Conservation (phyloP, 2,888 invertebrate genomes). For the Hydrotaea diabolus region DNA sequence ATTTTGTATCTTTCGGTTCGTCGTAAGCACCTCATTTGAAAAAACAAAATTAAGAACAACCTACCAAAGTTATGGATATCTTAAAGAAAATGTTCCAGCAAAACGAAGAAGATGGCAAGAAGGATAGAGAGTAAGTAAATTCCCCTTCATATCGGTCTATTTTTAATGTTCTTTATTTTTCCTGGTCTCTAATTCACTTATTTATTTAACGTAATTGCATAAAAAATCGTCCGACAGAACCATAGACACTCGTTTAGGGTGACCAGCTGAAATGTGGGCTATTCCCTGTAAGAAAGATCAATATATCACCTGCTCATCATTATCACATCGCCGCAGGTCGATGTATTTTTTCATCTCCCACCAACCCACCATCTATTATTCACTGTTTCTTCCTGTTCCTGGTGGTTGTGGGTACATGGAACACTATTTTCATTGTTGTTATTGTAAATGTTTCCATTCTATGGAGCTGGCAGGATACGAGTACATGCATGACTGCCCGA, state of each 20-base stretch:
- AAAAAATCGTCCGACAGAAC: conserved; percentile 41
- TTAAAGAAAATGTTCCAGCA: conserved; percentile 77
- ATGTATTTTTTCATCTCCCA: too few relatives aligned
- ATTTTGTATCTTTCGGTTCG: neutral
- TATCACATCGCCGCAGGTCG: too few relatives aligned
- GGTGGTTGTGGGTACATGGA: conserved; percentile 11
- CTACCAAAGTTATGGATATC: conserved; percentile 72
- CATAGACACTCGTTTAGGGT: conserved; percentile 35
- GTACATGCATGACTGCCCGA: conserved; percentile 44
- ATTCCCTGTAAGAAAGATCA: conserved; percentile 29
- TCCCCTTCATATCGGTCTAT: neutral
- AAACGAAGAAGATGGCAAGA: conserved; percentile 69
- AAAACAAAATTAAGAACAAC: neutral
- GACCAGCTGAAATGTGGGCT: conserved; percentile 9
- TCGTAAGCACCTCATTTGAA: neutral
- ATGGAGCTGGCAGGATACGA: neutral
- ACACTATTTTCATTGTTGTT: conserved; percentile 18
- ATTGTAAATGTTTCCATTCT: conserved; percentile 26
- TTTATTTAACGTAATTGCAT: conserved; percentile 39
- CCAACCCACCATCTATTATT: neutral
- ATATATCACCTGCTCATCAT: conserved; percentile 15
- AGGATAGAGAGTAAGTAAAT: conserved; percentile 71
- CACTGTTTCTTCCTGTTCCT: neutral
- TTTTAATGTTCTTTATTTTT: neutral
- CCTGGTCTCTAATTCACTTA: neutral